Percentiles rank a stretch among this genome's conserved stretches.
These are phyloP conservation scores for Gymnocephalus cernua DNA, from an alignment of 2,113 vertebrate species.

Conservation along the genomic window DNA sequence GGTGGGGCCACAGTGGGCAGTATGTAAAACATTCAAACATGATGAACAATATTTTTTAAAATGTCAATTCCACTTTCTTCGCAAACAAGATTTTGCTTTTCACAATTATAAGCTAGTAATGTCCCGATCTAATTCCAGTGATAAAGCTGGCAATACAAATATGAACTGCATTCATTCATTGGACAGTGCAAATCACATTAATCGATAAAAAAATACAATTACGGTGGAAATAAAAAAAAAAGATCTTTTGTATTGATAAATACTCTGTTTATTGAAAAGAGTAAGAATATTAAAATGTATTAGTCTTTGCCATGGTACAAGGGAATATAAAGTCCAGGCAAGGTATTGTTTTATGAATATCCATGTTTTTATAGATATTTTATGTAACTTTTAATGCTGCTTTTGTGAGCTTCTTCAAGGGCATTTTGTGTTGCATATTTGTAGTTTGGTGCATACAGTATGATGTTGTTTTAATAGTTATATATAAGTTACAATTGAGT, in stretches of 20 bases:
- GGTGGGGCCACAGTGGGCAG: not conserved
- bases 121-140: not conserved
- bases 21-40: not conserved
- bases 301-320: constrained; percentile 67
- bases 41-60: constrained; percentile 22
- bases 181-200: constrained; percentile 24
- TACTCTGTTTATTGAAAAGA: constrained; percentile 51
- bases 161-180: constrained; percentile 19
- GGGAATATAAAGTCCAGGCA: constrained; percentile 46
- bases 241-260: constrained; percentile 52
- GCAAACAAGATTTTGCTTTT: not conserved
- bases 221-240: constrained; percentile 3
- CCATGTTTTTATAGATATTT: constrained; percentile 78
- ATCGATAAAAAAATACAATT: constrained; percentile 20
- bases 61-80: constrained; percentile 25
- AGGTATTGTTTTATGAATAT: constrained; percentile 72
- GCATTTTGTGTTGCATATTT: constrained; percentile 79
- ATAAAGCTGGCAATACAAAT: constrained; percentile 16
- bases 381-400: constrained; percentile 78
- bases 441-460: constrained; percentile 75
- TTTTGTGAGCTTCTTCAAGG: constrained; percentile 79
- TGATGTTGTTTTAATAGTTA: constrained; percentile 69
- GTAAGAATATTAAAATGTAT: constrained; percentile 54
- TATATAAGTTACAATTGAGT: constrained; percentile 41
- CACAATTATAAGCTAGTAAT: constrained; percentile 7